Conservation (phyloP, 23 tunicate genomes). For the Corella eumyota region DNA sequence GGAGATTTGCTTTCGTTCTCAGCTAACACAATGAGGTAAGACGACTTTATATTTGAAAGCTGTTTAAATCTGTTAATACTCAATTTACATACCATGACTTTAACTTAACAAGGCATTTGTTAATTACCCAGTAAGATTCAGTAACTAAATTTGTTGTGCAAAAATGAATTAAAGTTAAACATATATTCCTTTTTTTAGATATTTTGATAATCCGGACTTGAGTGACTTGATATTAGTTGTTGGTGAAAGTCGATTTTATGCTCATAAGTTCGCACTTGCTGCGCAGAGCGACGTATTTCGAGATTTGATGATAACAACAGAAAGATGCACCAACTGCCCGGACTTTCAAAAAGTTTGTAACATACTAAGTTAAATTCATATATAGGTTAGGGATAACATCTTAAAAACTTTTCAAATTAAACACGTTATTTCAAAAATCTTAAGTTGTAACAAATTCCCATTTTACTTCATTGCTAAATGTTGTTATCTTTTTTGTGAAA, state of each 20-base stretch:
- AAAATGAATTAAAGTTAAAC: too few species aligned
- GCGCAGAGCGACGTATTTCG: slow-evolving; percentile 92
- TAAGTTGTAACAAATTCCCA: too few species aligned
- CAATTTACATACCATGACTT: too few species aligned
- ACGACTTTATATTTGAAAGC: not conserved
- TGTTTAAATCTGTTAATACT: not conserved
- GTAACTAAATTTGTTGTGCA: too few species aligned
- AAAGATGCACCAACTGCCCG: slow-evolving; percentile 62
- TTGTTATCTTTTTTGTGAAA: too few species aligned
- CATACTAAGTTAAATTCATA: too few species aligned
- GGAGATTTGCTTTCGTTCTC: slow-evolving; percentile 73
- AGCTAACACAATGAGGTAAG: slow-evolving; percentile 58
- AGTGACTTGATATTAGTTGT: slow-evolving; percentile 78
- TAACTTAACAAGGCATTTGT: too few species aligned
- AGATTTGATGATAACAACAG: slow-evolving; percentile 82
- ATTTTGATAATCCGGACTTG: slow-evolving; percentile 83
- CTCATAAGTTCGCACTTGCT: slow-evolving; percentile 91
- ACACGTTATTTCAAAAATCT: too few species aligned
- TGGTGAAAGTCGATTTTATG: slow-evolving; percentile 70
- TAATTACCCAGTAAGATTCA: too few species aligned
- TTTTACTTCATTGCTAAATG: too few species aligned
- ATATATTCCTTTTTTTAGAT: too few species aligned
- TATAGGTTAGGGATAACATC: not conserved
- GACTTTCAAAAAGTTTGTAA: slow-evolving; percentile 76
- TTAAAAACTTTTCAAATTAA: too few species aligned